Base-by-base conservation (phyloP, 2,797 vertebrate species). In the Oryzias sinensis region DNA sequence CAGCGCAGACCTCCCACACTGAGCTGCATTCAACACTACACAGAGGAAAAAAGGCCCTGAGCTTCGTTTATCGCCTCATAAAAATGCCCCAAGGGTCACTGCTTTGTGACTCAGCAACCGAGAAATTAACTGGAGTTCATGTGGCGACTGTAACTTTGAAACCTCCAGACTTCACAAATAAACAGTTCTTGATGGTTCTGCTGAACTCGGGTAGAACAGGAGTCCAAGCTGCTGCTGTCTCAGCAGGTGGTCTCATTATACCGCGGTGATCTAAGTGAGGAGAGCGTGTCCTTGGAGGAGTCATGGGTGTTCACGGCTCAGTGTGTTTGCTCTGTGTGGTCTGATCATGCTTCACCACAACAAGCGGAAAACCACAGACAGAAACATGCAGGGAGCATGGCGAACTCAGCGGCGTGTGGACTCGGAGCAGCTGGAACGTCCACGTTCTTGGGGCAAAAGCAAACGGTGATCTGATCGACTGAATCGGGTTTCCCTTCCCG, bases 1-100 rank as follows among this genome's bases (percentile, higher is more conserved):
- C 68, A 77, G 66, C 68, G 68, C 63, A 85, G 84, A 89, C 87
- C 89, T 84, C 87, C 79, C 81, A 87, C 80, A 54, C 75, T 70
- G 70, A 25, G 27, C 42, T 49, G 50, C 62, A 47, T 70, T 68
- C 74, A 66, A 56, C 52, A 63, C 20, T 22, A 62, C 47, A 53
- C 59, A 44, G 56, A 71, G 65, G 65, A 65, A 33, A 70, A 76
- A 70, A 53, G 4, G 20, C 41, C 61, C 17, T 13, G 54, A 62
- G 17, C 49, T 24, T 29, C 1, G 8, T 49, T 41, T 55, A 53
- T 57, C 57, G 24, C 11, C 5, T 15, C 4, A 22, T 29, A 20
- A 62, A 27, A 62, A 42, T 5, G 11, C 16, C 46, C 20, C 16
- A 64, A 37, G 6, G 22, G 25, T 20, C 46, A 27, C 15, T 45